These are phyloP conservation scores for Chymomyza procnemis DNA, from an alignment of 2,888 invertebrate species.

Conservation along the genomic window DNA sequence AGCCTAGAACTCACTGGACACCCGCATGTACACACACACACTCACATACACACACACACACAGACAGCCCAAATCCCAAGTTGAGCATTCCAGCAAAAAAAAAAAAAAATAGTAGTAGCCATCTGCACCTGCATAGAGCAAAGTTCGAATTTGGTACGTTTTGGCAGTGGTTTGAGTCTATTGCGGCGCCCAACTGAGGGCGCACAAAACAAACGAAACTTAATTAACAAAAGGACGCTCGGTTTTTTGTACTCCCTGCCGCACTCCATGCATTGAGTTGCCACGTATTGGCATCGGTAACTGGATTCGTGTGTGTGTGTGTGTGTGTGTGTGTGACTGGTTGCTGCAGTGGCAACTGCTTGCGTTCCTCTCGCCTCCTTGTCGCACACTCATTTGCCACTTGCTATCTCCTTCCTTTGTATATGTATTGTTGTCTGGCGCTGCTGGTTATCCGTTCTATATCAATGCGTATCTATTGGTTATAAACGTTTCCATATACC, in stretches of 20 bases:
- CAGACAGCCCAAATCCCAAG: not conserved
- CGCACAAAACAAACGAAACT: slow-evolving; percentile 73
- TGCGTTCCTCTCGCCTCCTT: not conserved
- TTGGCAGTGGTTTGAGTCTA: slow-evolving; percentile 6
- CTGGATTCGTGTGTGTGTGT: slow-evolving; percentile 42
- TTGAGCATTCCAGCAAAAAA: not conserved
- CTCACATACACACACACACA: not conserved
- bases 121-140: slow-evolving; percentile 21
- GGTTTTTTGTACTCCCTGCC: not conserved
- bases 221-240: slow-evolving; percentile 68
- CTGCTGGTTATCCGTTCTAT: slow-evolving; percentile 51
- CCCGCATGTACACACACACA: not conserved
- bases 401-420: not conserved
- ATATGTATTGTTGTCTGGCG: slow-evolving; percentile 2
- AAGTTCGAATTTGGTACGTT: not conserved
- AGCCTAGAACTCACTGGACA: slow-evolving; percentile 2
- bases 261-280: not conserved
- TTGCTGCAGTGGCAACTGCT: not conserved
- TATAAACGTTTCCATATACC: slow-evolving; percentile 26
- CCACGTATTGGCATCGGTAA: not conserved
- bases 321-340: slow-evolving; percentile 30
- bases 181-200: slow-evolving; percentile 8
- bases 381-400: not conserved
- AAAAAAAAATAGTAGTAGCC: not conserved
- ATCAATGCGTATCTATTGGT: slow-evolving; percentile 71